Evolutionary conservation across 2,797 vertebrate genomes (phyloP).

Genomic region (Potorous gilbertii): DNA sequence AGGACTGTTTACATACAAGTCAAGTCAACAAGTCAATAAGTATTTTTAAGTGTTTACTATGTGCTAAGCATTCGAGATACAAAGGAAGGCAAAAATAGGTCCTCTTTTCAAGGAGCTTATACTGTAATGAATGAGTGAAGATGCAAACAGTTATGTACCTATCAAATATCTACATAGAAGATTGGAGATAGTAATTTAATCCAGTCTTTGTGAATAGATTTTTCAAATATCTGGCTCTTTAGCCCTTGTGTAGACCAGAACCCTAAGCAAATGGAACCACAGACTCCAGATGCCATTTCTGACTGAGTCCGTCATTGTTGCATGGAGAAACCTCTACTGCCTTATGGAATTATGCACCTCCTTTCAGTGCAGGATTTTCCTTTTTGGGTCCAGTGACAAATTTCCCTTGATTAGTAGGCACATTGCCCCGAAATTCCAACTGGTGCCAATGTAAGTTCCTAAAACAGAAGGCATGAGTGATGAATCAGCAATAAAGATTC

Average conservation of each 20-base stretch:
- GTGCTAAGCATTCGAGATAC: neutral
- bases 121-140: neutral
- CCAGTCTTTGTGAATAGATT: neutral
- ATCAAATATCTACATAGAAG: neutral
- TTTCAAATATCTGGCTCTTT: neutral
- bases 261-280: neutral
- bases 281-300: neutral
- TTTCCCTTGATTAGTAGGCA: neutral
- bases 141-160: neutral
- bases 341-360: neutral
- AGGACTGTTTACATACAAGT: neutral
- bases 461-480: neutral
- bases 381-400: fast-evolving
- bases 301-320: neutral
- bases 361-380: neutral
- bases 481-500: neutral
- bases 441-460: neutral
- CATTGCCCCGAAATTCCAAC: neutral
- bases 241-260: neutral
- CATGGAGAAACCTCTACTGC: neutral
- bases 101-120: neutral
- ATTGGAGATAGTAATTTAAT: neutral
- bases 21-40: neutral
- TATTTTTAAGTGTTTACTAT: neutral
- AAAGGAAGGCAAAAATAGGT: neutral